phyloP scores from a whole-genome alignment of 2,113 vertebrate species.

The Crocuta crocuta region DNA sequence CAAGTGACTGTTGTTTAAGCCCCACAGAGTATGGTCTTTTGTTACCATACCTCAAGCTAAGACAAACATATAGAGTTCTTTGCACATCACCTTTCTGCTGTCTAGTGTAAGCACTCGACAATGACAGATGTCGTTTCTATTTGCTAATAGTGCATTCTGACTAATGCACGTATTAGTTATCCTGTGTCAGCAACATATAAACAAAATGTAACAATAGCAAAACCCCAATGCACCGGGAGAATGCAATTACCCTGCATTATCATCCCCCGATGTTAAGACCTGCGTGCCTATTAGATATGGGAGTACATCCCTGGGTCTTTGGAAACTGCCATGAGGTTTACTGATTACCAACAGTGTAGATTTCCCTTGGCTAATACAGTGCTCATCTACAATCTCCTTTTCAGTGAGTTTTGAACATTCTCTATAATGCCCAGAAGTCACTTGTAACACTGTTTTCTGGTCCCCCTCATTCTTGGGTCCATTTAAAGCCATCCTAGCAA shows the following conservation, averaged over 20 bases:
- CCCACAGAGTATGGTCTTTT: not conserved
- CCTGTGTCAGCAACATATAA: not conserved
- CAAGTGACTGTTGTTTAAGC: not conserved
- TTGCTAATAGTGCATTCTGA: not conserved
- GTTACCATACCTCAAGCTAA: not conserved
- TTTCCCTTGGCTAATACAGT: not conserved
- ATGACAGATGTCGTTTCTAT: not conserved
- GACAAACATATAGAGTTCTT: not conserved
- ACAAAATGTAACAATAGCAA: not conserved
- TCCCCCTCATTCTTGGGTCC: not conserved
- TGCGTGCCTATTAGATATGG: not conserved
- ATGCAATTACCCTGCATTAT: rapidly evolving
- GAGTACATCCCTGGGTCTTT: not conserved
- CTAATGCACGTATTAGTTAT: not conserved
- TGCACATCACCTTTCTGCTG: rapidly evolving
- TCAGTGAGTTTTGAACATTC: not conserved
- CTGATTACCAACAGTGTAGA: not conserved
- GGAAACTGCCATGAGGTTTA: not conserved
- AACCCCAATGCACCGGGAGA: no score
- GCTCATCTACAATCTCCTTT: not conserved
- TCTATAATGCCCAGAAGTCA: not conserved
- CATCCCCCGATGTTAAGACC: not conserved
- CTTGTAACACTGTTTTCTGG: not conserved
- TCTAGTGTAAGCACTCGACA: not conserved
- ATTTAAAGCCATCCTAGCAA: not conserved